Percentiles rank a stretch among this genome's conserved stretches.
Conservation (phyloP, 1,140 invertebrate species). For the Drosophila repletoides region DNA sequence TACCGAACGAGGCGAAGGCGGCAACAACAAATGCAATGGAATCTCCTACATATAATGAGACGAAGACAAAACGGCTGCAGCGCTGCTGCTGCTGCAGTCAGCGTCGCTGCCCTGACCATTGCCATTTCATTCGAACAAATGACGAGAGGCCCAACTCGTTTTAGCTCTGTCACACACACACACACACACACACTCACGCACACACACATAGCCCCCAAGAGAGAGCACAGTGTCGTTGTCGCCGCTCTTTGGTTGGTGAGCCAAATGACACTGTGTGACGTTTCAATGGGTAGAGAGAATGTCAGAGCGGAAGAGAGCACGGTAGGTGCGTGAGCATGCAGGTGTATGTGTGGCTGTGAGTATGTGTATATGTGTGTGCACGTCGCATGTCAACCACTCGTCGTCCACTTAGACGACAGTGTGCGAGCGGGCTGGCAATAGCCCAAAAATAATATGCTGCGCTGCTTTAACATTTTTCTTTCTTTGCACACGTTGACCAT, state of each 20-base stretch:
- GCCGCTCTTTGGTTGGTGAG: slow-evolving; percentile 62
- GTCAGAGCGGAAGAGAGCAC: not conserved
- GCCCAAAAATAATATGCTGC: slow-evolving; percentile 21
- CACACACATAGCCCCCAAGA: slow-evolving; percentile 23
- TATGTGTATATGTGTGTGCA: slow-evolving; percentile 21
- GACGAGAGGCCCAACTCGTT: slow-evolving; percentile 62
- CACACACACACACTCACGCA: slow-evolving; percentile 15
- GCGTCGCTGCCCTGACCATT: slow-evolving; percentile 53
- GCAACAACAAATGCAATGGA: slow-evolving; percentile 25
- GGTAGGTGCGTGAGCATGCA: slow-evolving; percentile 51
- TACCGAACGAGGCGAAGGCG: slow-evolving; percentile 25
- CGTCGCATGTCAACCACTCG: slow-evolving; percentile 75
- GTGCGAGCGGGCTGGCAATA: slow-evolving; percentile 51
- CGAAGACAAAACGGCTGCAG: slow-evolving; percentile 43
- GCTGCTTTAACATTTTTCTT: slow-evolving; percentile 20
- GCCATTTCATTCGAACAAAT: slow-evolving; percentile 67
- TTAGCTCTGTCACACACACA: slow-evolving; percentile 65
- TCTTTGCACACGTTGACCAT: slow-evolving; percentile 16
- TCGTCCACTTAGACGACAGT: slow-evolving; percentile 72
- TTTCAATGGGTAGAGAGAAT: not conserved
- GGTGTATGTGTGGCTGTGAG: slow-evolving; percentile 14
- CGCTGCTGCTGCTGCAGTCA: slow-evolving; percentile 8
- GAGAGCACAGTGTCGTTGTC: slow-evolving; percentile 18
- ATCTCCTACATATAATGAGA: slow-evolving; percentile 49
- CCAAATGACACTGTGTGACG: slow-evolving; percentile 37